These are phyloP conservation scores for Pelecanus crispus DNA, from an alignment of 2,113 vertebrate species.

Conservation along the genomic window DNA sequence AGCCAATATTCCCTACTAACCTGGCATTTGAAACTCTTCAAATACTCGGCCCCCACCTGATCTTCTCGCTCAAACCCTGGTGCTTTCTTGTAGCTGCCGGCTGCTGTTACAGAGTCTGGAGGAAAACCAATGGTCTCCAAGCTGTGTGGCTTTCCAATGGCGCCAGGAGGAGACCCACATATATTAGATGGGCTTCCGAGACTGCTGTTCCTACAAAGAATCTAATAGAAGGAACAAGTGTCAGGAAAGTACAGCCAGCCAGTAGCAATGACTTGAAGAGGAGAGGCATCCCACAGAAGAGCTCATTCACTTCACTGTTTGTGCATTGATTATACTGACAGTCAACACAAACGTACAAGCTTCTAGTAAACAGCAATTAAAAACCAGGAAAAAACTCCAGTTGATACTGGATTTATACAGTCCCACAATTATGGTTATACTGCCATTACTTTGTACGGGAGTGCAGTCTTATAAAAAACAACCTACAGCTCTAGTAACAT, in stretches of 20 bases:
- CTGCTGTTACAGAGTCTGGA: conserved; percentile 77
- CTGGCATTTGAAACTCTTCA: conserved; percentile 82
- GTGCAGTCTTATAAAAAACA: neutral
- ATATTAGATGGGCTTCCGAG: conserved; percentile 78
- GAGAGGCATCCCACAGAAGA: neutral
- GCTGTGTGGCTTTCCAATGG: conserved; percentile 74
- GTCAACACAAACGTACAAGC: neutral
- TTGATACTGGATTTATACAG: neutral
- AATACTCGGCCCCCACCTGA: conserved; percentile 85
- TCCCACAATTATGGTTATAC: neutral
- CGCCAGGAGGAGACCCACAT: conserved; percentile 78
- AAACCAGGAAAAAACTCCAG: neutral
- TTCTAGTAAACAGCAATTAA: neutral
- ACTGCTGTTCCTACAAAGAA: conserved; percentile 80
- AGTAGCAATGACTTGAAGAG: neutral
- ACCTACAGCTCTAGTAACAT: neutral
- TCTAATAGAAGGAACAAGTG: conserved; percentile 61
- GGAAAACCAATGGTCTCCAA: conserved; percentile 79
- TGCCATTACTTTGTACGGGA: neutral
- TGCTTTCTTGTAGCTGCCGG: conserved; percentile 89
- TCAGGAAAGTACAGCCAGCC: conserved; percentile 2
- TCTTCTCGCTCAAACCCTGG: conserved; percentile 97
- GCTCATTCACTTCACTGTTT: neutral
- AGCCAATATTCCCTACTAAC: conserved; percentile 59
- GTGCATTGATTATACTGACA: neutral